A percentile compares a stretch with the other conserved stretches of the same genome.
Conservation (phyloP, 1,140 invertebrate genomes). For the Plutomurus gul region DNA sequence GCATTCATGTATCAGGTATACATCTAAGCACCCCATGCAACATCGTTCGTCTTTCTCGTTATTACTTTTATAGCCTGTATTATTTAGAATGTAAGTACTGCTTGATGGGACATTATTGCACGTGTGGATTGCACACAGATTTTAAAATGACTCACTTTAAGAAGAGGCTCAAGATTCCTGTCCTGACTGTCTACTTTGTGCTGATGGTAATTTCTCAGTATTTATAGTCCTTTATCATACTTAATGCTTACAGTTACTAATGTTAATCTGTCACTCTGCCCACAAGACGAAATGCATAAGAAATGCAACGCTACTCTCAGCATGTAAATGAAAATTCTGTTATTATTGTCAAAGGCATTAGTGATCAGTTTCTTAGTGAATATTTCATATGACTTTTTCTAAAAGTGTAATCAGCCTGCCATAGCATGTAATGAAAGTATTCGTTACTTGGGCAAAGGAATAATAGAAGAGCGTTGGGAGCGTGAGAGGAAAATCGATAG, state of each 20-base stretch:
- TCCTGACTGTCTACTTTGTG: neutral
- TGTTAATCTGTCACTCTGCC: no score
- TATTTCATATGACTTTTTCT: no score
- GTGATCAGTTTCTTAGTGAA: no score
- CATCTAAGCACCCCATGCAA: neutral
- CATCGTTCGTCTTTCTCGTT: slow-evolving; percentile 20
- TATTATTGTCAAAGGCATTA: no score
- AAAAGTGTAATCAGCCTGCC: no score
- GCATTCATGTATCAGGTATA: neutral
- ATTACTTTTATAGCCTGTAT: slow-evolving; percentile 15
- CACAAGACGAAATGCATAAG: no score
- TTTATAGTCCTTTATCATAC: neutral
- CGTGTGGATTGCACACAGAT: slow-evolving; percentile 34
- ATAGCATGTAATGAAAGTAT: no score
- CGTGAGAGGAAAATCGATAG: slow-evolving; percentile 49
- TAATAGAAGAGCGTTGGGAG: no score
- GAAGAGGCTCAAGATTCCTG: neutral
- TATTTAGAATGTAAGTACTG: slow-evolving; percentile 26
- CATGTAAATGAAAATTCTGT: no score
- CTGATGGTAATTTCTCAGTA: neutral
- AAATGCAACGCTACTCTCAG: no score
- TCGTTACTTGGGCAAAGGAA: no score
- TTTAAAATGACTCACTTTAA: slow-evolving; percentile 15
- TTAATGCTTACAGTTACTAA: neutral
- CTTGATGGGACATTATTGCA: slow-evolving; percentile 32